These are phyloP conservation scores for Catharus minimus DNA, from an alignment of 2,113 vertebrate genomes.

Conservation along the genomic window DNA sequence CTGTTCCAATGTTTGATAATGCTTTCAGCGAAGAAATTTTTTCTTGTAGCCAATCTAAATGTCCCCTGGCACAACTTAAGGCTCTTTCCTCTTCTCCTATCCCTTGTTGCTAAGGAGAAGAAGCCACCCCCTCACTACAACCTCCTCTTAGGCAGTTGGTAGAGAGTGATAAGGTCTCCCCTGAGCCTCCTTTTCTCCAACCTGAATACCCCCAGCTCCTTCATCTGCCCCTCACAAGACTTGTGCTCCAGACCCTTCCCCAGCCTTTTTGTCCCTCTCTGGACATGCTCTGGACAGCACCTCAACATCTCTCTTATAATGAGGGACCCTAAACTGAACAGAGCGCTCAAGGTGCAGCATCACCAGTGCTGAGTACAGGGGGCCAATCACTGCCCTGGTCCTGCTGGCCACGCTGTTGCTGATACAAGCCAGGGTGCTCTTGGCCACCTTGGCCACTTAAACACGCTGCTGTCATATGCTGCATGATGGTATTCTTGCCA, in stretches of 20 bases:
- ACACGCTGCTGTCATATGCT: background rate
- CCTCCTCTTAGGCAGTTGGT: background rate
- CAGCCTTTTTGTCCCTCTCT: background rate
- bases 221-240: background rate
- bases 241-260: background rate
- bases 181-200: background rate
- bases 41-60: background rate
- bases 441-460: background rate
- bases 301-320: background rate
- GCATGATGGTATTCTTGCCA: background rate
- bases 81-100: background rate
- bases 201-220: background rate
- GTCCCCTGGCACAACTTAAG: background rate
- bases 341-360: background rate
- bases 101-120: background rate
- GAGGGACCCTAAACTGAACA: background rate
- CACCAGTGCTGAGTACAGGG: background rate
- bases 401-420: background rate
- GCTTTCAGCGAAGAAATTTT: background rate
- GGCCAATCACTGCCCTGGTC: background rate
- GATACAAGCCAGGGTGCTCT: background rate
- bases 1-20: background rate
- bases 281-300: background rate
- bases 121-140: fast-evolving
- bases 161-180: background rate